Percentiles rank a stretch among this genome's conserved stretches.
These are phyloP conservation scores for Lithophane socia DNA, from an alignment of 2,888 invertebrate species.

Conservation along the genomic window DNA sequence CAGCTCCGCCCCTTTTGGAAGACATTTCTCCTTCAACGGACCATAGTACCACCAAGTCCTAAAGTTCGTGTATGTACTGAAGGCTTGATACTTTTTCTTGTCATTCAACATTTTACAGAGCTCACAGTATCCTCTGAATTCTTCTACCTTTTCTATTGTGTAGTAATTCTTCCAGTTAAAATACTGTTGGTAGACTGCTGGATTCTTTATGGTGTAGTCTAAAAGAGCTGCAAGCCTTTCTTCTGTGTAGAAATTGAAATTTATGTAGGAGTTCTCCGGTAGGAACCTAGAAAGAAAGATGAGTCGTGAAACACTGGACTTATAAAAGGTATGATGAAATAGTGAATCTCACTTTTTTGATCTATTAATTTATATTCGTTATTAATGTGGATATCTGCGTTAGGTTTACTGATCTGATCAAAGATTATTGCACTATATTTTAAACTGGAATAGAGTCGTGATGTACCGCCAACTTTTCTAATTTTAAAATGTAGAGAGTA, in stretches of 20 bases:
- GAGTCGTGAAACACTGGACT: background rate
- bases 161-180: conserved; percentile 79
- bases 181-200: conserved; percentile 72
- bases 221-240: conserved; percentile 74
- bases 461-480: background rate
- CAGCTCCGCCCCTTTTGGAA: conserved; percentile 71
- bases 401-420: background rate
- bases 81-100: conserved; percentile 49
- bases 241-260: conserved; percentile 64
- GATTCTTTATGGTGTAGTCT: conserved; percentile 72
- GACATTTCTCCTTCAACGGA: conserved; percentile 68
- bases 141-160: conserved; percentile 69
- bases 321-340: background rate
- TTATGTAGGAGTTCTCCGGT: conserved; percentile 81
- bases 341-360: background rate
- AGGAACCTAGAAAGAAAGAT: conserved; percentile 77
- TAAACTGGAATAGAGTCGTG: background rate
- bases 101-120: conserved; percentile 78
- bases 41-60: conserved; percentile 82
- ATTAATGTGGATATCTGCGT: background rate
- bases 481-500: background rate
- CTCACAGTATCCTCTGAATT: conserved; percentile 76
- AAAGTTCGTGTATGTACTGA: conserved; percentile 71
- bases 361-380: background rate
- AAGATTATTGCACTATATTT: background rate